These are phyloP conservation scores for Heliconius hermathena DNA, from an alignment of 1,140 invertebrate genomes.

Conservation along the genomic window DNA sequence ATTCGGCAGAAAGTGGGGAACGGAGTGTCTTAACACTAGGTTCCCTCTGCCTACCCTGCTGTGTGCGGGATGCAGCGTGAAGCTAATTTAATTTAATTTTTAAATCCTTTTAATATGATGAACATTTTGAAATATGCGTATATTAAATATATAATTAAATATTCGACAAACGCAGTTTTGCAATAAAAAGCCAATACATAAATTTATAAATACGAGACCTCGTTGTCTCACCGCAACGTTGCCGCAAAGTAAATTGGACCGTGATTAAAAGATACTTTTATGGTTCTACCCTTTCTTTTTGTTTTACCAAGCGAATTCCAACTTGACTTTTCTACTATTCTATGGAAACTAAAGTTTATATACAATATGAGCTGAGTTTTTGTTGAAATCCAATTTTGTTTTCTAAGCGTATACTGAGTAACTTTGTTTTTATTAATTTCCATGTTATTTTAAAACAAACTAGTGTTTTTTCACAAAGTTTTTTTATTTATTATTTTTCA, in stretches of 20 bases:
- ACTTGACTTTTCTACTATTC: background rate
- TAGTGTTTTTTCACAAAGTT: too few relatives aligned
- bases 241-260: slow-evolving; percentile 1
- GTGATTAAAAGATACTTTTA: slow-evolving; percentile 10
- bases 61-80: too few relatives aligned
- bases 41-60: too few relatives aligned
- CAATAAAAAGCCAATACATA: background rate
- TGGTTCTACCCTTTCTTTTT: slow-evolving; percentile 1
- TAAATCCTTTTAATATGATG: too few relatives aligned
- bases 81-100: too few relatives aligned
- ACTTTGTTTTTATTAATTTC: background rate
- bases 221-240: background rate
- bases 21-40: too few relatives aligned
- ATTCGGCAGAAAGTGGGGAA: too few relatives aligned
- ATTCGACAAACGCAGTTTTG: background rate
- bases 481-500: too few relatives aligned
- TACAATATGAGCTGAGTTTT: background rate
- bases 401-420: background rate
- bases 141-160: too few relatives aligned
- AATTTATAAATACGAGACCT: slow-evolving; percentile 3
- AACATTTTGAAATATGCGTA: background rate
- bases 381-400: background rate
- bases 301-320: slow-evolving; percentile 5
- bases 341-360: background rate
- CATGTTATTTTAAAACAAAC: too few relatives aligned